Conservation (phyloP, 2,113 vertebrate species). For the Calidris pygmaea region DNA sequence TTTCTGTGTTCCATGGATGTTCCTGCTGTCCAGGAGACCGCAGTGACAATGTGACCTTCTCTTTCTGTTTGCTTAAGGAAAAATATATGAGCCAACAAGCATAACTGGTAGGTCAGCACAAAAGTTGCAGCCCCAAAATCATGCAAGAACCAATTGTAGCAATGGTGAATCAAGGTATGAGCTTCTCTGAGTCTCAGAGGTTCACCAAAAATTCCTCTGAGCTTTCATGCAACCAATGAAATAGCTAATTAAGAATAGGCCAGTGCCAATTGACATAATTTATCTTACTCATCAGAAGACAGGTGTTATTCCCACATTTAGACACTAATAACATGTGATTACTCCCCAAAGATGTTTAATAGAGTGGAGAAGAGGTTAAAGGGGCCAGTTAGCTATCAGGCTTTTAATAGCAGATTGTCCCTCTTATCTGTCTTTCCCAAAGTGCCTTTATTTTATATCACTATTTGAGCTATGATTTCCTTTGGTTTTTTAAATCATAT, state of each 20-base stretch:
- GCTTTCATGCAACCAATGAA: not conserved
- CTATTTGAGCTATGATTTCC: not conserved
- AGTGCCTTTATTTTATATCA: not conserved
- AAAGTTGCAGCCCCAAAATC: not conserved
- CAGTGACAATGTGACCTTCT: not conserved
- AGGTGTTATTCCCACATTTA: not conserved
- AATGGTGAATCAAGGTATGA: not conserved
- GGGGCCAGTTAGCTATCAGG: not conserved
- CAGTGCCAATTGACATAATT: not conserved
- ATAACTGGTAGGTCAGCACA: not conserved
- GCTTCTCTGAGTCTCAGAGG: not conserved
- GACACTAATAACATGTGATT: not conserved
- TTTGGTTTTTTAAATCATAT: not conserved
- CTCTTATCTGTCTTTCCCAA: not conserved
- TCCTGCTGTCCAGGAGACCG: not conserved
- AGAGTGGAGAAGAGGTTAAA: not conserved
- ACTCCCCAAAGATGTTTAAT: not conserved
- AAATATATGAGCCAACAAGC: not conserved
- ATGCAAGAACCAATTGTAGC: not conserved
- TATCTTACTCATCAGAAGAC: not conserved
- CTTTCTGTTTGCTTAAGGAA: not conserved
- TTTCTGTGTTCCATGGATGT: not conserved
- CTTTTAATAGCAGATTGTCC: not conserved
- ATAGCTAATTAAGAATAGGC: not conserved
- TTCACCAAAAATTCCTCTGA: not conserved